phyloP scores from a whole-genome alignment of 2,888 invertebrate genomes.

The Melipona beecheii region DNA sequence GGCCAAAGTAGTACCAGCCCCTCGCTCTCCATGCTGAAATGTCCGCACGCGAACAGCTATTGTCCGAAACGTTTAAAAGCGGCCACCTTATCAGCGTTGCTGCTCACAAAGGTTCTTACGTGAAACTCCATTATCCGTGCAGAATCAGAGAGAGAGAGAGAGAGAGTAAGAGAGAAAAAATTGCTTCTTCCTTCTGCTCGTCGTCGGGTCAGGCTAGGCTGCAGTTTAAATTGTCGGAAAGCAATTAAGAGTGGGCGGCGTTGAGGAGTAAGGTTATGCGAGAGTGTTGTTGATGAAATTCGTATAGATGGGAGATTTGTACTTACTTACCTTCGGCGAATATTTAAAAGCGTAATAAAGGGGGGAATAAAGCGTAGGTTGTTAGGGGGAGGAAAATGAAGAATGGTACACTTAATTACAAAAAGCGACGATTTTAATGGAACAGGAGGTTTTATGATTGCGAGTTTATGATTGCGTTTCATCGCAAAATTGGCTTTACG shows the following conservation, averaged over 20 bases:
- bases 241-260: conserved; percentile 17
- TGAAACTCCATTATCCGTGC: conserved; percentile 30
- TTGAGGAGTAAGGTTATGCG: conserved; percentile 1
- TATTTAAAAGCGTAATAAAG: conserved; percentile 5
- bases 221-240: conserved; percentile 3
- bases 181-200: background rate
- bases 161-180: background rate
- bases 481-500: too few relatives aligned
- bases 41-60: conserved; percentile 45
- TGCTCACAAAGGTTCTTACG: conserved; percentile 35
- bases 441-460: too few relatives aligned
- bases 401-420: background rate
- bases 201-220: too few relatives aligned
- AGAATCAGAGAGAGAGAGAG: conserved; percentile 8
- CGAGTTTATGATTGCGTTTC: too few relatives aligned
- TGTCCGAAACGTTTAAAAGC: conserved; percentile 49
- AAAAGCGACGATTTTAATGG: conserved; percentile 10
- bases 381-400: background rate
- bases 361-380: background rate
- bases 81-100: conserved; percentile 33
- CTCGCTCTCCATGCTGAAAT: conserved; percentile 21
- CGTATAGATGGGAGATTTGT: conserved; percentile 5
- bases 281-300: background rate
- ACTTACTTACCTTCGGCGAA: too few relatives aligned
- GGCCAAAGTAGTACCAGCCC: background rate